phyloP scores from a whole-genome alignment of 2,888 invertebrate genomes.

The Steromphala cineraria region DNA sequence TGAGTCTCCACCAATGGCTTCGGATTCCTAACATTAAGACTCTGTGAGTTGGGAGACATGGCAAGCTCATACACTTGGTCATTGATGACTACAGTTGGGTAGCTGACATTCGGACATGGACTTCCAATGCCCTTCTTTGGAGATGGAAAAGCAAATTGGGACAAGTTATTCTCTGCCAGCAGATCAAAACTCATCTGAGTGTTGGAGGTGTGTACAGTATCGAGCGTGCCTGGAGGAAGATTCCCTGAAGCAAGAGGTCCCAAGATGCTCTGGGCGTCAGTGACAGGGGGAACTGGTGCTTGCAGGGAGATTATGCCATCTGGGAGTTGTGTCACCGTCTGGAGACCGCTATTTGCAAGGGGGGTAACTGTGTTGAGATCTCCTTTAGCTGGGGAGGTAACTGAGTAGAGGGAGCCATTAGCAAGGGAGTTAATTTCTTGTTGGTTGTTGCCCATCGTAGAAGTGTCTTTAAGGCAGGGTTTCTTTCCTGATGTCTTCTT shows the following conservation, averaged over 20 bases:
- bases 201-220: not conserved
- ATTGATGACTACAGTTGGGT: not conserved
- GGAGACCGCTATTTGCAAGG: not conserved
- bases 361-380: not conserved
- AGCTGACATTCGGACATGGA: not conserved
- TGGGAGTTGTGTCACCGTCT: not conserved
- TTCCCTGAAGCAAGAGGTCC: too few relatives aligned
- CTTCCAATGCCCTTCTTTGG: too few relatives aligned
- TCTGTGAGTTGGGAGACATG: not conserved
- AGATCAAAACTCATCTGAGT: conserved; percentile 15
- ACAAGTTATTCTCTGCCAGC: not conserved
- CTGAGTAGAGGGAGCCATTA: not conserved
- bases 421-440: not conserved
- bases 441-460: not conserved
- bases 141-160: not conserved
- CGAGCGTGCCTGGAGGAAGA: not conserved
- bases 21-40: not conserved
- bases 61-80: not conserved
- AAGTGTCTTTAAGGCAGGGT: not conserved
- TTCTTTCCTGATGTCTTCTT: not conserved
- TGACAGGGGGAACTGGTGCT: not conserved
- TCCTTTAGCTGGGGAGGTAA: not conserved
- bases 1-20: not conserved
- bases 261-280: too few relatives aligned
- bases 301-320: not conserved